Evolutionary conservation across 1,140 invertebrate species (phyloP).

Genomic region (Tetramorium alpestre): DNA sequence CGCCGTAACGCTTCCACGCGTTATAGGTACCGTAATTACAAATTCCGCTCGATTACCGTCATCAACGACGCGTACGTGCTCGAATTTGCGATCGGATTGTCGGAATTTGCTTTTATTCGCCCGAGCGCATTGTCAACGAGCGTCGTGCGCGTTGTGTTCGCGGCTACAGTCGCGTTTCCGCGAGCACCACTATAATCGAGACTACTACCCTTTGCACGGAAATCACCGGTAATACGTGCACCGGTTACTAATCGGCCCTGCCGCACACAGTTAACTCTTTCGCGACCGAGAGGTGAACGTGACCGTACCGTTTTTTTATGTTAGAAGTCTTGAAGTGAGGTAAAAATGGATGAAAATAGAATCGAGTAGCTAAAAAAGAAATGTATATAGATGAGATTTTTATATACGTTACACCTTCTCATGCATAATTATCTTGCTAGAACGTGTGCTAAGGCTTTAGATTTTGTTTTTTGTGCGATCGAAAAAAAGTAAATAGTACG

Average conservation of each 20-base stretch:
- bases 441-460: background rate
- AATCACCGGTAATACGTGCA: conserved; percentile 56
- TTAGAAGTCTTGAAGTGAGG: background rate
- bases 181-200: conserved; percentile 52
- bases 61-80: conserved; percentile 66
- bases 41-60: conserved; percentile 73
- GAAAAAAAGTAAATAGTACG: background rate
- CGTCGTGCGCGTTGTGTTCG: conserved; percentile 47
- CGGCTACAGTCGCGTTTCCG: conserved; percentile 9
- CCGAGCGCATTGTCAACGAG: conserved; percentile 61
- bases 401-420: background rate
- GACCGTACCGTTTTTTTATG: background rate
- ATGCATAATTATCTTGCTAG: background rate
- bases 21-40: conserved; percentile 70
- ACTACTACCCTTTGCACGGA: conserved; percentile 39
- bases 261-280: background rate
- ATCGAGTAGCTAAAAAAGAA: background rate
- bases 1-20: conserved; percentile 54
- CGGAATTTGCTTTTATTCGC: conserved; percentile 72
- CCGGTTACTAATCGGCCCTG: conserved; percentile 35
- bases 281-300: background rate
- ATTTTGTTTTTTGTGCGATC: background rate
- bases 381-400: background rate
- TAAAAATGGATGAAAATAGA: background rate
- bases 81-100: conserved; percentile 72